Percentiles rank a stretch among this genome's conserved stretches.
phyloP scores from a whole-genome alignment of 2,888 invertebrate species.

The Chorisops tibialis region DNA sequence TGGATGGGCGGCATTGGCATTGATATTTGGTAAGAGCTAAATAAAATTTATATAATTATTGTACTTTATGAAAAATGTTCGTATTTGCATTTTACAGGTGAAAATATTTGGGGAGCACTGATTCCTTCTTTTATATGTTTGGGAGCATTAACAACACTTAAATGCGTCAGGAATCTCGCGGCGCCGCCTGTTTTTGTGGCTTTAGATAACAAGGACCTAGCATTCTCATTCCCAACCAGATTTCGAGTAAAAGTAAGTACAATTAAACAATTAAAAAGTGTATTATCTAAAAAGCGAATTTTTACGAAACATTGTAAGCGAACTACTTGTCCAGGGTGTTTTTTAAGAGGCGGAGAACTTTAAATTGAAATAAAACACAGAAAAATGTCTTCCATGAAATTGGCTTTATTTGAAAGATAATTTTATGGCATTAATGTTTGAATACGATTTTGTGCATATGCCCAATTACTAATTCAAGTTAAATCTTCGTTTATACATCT shows the following conservation, averaged over 20 bases:
- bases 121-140: constrained; percentile 34
- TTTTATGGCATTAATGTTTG: too few relatives aligned
- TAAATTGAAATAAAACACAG: too few relatives aligned
- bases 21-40: constrained; percentile 30
- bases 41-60: background rate
- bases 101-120: constrained; percentile 27
- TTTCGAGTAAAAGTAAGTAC: constrained; percentile 44
- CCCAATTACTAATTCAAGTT: too few relatives aligned
- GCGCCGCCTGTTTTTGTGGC: constrained; percentile 52
- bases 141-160: constrained; percentile 40
- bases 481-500: too few relatives aligned
- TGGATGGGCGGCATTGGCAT: constrained; percentile 33
- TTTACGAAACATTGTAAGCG: background rate
- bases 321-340: background rate
- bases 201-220: constrained; percentile 50
- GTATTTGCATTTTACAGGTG: constrained; percentile 24
- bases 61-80: constrained; percentile 2
- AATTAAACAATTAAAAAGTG: background rate
- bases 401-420: too few relatives aligned
- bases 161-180: constrained; percentile 48
- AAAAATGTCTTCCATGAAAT: background rate
- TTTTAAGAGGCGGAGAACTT: too few relatives aligned
- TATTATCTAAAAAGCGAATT: background rate
- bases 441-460: too few relatives aligned
- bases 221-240: constrained; percentile 55